Base-by-base conservation (phyloP, 2,797 vertebrate genomes). In the Chloroceryle inda region DNA sequence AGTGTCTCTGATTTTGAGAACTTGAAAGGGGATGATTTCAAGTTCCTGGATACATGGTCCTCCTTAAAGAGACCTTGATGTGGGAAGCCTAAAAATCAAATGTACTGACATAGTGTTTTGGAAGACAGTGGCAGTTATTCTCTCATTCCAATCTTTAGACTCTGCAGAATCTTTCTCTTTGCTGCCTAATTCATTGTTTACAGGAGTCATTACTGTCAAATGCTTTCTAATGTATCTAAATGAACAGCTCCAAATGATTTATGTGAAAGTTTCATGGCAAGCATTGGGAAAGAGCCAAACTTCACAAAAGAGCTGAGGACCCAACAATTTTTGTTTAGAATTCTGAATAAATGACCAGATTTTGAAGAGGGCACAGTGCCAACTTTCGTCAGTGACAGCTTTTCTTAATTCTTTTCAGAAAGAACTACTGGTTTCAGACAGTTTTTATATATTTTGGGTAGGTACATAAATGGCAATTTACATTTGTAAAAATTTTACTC, bases 281-380 rank as follows among this genome's bases (percentile, higher is more conserved):
- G 31, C 23, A 9, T 74, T 88, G 73, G 56, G 47, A 92, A 90
- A 63, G 13, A 58, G 53, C 55, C 73, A 92, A 93, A 75, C 31
- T 52, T 75, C 77, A 81, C 55, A 62, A 56, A 75, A 68, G 17
- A 93, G 26, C 68, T 77, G 49, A 89, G 61, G 20, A 71, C 40
- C n/a, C 33, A 64, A 38, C 13, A 35, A 45, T 87, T 93, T 89
- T 71, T 73, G 13, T 79, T 93, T 77, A 16, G 10, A 27, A 35
- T 89, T 94, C 12, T 44, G 58, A 78, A 88, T 85, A 90, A 93
- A 94, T 58, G 40, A 78, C 45, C 37, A 90, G 85, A 72, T 86
- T 92, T 93, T 81, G 45, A 93, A 68, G 35, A 66, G 15, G 64
- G 47, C 67, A 49, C 7, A 5, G 42, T 90, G 76, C 83, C 75